Conservation (phyloP, 2,888 invertebrate species). For the Ormia ochracea region DNA sequence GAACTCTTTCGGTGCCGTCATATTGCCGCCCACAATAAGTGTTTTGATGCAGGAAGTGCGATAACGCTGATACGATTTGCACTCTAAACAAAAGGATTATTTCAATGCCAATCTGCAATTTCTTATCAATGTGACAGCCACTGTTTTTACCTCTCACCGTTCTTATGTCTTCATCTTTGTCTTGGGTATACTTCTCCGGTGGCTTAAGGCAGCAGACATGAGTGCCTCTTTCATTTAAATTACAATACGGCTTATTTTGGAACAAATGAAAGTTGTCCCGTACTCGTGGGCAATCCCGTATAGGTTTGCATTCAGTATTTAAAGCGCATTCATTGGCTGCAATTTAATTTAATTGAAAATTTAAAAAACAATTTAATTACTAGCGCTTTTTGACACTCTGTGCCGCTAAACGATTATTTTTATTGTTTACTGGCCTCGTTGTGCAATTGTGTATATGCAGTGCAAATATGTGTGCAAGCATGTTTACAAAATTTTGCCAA, state of each 20-base stretch:
- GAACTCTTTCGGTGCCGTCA: constrained; percentile 67
- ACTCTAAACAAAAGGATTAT: constrained; percentile 29
- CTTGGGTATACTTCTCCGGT: constrained; percentile 30
- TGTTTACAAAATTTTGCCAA: no score
- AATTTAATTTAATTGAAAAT: not conserved
- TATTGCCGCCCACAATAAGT: constrained; percentile 63
- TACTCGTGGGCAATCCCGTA: constrained; percentile 23
- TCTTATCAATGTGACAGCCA: no score
- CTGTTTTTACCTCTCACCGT: constrained; percentile 46
- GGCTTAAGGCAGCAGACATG: constrained; percentile 49
- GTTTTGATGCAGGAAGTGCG: constrained; percentile 17
- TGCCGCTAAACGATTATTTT: no score
- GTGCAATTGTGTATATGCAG: no score
- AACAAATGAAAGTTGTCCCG: constrained; percentile 18
- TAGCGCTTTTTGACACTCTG: not conserved
- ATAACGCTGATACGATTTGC: constrained; percentile 13
- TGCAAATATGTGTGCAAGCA: no score
- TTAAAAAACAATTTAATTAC: no score
- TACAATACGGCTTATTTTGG: constrained; percentile 34
- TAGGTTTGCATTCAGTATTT: constrained; percentile 44
- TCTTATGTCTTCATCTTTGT: constrained; percentile 36
- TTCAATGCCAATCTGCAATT: no score
- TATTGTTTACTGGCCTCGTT: no score
- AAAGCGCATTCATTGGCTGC: constrained; percentile 49
- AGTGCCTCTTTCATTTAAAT: constrained; percentile 24